Evolutionary conservation across 2,797 vertebrate species (phyloP).

Genomic region (Sebastes melanostomus): DNA sequence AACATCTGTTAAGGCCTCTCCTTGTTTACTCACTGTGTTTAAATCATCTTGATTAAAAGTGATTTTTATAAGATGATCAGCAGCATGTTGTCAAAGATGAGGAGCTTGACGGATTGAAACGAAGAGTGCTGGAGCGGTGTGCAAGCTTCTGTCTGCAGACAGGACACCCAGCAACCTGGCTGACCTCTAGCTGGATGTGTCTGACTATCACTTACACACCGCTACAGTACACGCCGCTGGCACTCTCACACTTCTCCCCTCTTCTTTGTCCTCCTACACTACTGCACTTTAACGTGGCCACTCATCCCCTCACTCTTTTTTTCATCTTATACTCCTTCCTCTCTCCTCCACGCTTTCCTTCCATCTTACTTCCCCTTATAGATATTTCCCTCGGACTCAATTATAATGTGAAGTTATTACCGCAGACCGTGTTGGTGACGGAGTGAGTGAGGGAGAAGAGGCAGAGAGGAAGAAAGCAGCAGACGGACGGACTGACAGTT

Average conservation of each 20-base stretch:
- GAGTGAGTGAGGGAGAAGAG: background rate
- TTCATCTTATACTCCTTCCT: background rate
- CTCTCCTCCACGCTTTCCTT: background rate
- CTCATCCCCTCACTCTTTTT: background rate
- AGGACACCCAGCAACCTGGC: background rate
- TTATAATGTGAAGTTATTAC: background rate
- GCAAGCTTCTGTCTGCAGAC: background rate
- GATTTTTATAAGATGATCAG: background rate
- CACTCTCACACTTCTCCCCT: background rate
- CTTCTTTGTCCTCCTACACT: background rate
- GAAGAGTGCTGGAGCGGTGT: background rate
- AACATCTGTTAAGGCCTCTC: background rate
- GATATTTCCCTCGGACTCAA: background rate
- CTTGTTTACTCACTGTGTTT: background rate
- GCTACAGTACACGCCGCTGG: background rate
- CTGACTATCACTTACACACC: background rate
- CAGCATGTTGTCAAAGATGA: background rate
- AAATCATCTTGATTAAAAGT: background rate
- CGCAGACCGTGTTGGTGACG: background rate
- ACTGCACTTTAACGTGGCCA: background rate
- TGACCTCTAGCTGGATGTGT: constrained; percentile 1
- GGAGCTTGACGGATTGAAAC: background rate
- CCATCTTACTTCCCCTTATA: background rate
- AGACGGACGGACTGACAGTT: constrained; percentile 4
- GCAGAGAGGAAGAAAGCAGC: background rate